phyloP scores from a whole-genome alignment of 2,113 vertebrate genomes.

The Coregonus clupeaformis region DNA sequence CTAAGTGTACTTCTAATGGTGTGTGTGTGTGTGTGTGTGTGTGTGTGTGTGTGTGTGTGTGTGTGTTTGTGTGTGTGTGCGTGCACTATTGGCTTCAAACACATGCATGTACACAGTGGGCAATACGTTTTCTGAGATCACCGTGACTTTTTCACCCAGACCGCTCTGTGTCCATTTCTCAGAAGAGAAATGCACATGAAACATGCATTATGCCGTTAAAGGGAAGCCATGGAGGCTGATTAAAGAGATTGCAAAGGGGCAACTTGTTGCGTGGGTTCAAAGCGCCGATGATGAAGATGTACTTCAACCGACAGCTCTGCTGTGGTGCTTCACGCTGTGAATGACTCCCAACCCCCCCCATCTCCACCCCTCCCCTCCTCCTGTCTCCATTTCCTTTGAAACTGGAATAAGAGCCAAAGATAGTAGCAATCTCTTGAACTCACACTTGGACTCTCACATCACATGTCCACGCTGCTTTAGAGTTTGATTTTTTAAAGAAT shows the following conservation, averaged over 20 bases:
- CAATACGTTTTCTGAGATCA: neutral
- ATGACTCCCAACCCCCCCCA: constrained; percentile 11
- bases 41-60: too few species aligned
- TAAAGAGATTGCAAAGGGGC: constrained; percentile 34
- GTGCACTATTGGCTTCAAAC: too few species aligned
- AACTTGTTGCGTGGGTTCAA: constrained; percentile 42
- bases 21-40: too few species aligned
- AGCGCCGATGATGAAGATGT: constrained; percentile 46
- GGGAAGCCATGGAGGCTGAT: constrained; percentile 32
- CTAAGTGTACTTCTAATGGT: too few species aligned
- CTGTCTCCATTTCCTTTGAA: too few species aligned
- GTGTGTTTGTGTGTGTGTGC: rapidly evolving
- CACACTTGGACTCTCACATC: too few species aligned
- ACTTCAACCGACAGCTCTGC: constrained; percentile 26
- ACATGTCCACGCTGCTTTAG: too few species aligned
- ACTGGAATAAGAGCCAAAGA: too few species aligned
- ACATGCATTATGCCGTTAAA: constrained; percentile 37
- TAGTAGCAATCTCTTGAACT: too few species aligned
- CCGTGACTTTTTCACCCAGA: constrained; percentile 20
- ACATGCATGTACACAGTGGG: too few species aligned
- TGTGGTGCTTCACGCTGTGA: constrained; percentile 20
- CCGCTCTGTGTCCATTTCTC: neutral
- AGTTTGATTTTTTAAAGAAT: too few species aligned
- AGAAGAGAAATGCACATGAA: constrained; percentile 22
- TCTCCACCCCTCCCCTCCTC: too few species aligned